Evolutionary conservation across 2,888 invertebrate genomes (phyloP), one percentile per base, ranked within the genome.

Genomic region (Trissolcus japonicus): DNA sequence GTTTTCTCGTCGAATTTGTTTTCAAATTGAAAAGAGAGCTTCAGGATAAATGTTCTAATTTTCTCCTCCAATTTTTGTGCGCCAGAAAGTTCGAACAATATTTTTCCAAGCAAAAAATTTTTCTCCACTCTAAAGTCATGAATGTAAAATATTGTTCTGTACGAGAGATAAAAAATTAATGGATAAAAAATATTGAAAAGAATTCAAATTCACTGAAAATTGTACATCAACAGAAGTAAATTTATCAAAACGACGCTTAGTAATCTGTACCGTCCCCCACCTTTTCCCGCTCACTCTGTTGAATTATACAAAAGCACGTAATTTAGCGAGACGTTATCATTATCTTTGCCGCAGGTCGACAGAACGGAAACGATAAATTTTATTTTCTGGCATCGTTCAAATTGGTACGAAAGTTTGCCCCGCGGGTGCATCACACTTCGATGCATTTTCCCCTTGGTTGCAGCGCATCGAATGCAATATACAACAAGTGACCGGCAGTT

Each of bases 301-400:
- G 17, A 51, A 41, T 16, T 41, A 17, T 16, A 35, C 50, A 66
- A 51, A 50, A 57, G 41, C 29, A 50, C 48, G 16, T 57, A 66
- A 57, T 43, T 51, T 57, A 51, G 21, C 21, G 48, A 11, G 14
- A 51, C 57, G 41, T 51, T 66, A 57, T 60, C 67, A 46, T 60
- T 60, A 68, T 25, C 54, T 68, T 29, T 54, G 53, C 46, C 35
- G 43, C 51, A 16, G 43, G 14, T 13, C 41, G 57, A 67, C 57
- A 35, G 17, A 19, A 40, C 67, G 53, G 29, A 60, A 53, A 60
- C 25, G 21, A 68, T 68, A 68, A 68, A 68, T 68, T 60, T 46
- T 14, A 60, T 54, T 60, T 68, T 59, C 60, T 68, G 67, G 53
- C 60, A 53, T 14, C 41, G 57, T 51, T 66, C 56, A 66, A 66